Evolutionary conservation across 2,797 vertebrate genomes (phyloP).

Genomic region (Phrynocephalus guinanensis): DNA sequence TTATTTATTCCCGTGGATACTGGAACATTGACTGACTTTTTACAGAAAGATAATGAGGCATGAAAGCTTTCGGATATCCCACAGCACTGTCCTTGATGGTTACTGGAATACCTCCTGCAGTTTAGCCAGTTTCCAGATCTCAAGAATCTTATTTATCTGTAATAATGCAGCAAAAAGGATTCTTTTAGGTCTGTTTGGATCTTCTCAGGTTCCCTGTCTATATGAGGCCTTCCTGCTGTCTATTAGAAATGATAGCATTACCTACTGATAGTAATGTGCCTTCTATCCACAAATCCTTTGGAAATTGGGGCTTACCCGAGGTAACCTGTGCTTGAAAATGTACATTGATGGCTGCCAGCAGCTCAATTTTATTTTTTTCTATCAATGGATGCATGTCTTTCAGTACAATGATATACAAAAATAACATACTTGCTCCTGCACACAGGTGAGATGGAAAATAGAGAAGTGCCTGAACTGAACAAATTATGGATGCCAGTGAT

Average conservation of each 20-base stretch:
- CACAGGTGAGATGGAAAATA: constrained; percentile 35
- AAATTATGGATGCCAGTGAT: constrained; percentile 9
- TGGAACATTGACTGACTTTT: constrained; percentile 87
- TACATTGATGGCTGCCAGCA: constrained; percentile 55
- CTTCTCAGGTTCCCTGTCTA: constrained; percentile 57
- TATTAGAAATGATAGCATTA: constrained; percentile 53
- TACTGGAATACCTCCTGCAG: constrained; percentile 50
- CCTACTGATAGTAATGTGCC: constrained; percentile 63
- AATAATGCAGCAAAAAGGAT: constrained; percentile 34
- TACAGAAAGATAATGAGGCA: constrained; percentile 87
- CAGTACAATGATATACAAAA: constrained; percentile 28
- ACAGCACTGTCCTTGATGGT: constrained; percentile 33
- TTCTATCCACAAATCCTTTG: constrained; percentile 71
- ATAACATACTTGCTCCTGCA: constrained; percentile 30
- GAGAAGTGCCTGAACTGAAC: constrained; percentile 5
- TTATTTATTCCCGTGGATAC: constrained; percentile 90
- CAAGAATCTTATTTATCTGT: constrained; percentile 18
- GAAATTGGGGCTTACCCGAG: constrained; percentile 57
- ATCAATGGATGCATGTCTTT: constrained; percentile 50
- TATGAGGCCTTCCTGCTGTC: constrained; percentile 29
- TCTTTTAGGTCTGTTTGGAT: constrained; percentile 14
- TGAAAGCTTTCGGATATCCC: constrained; percentile 56
- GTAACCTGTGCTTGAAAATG: constrained; percentile 66
- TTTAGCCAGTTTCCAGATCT: constrained; percentile 20
- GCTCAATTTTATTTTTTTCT: constrained; percentile 66